phyloP scores from a whole-genome alignment of 2,888 invertebrate genomes.

The Hofmannophila pseudospretella region DNA sequence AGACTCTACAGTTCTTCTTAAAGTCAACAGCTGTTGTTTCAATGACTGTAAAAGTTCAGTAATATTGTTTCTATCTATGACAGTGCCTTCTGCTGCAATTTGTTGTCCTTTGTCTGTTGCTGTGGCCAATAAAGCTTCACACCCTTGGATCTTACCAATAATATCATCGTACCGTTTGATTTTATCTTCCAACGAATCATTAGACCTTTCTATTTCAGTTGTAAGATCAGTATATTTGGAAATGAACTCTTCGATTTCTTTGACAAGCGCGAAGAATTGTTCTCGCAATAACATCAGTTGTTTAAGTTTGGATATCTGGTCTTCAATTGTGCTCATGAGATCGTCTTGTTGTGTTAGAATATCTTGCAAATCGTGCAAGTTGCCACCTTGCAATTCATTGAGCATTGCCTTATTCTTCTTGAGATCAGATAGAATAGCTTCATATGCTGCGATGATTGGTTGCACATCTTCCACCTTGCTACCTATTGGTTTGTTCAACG shows the following conservation, averaged over 20 bases:
- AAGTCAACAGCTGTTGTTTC: conserved; percentile 88
- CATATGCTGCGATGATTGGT: conserved; percentile 86
- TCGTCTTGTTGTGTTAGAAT: conserved; percentile 91
- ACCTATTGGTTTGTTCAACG: conserved; percentile 91
- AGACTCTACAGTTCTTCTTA: conserved; percentile 89
- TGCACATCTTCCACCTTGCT: conserved; percentile 93
- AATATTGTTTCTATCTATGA: conserved; percentile 90
- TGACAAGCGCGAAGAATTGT: conserved; percentile 91
- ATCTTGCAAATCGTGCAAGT: conserved; percentile 86
- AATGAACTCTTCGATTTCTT: conserved; percentile 92
- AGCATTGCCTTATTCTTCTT: conserved; percentile 88
- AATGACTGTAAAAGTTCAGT: conserved; percentile 92
- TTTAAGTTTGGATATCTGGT: conserved; percentile 88
- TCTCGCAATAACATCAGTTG: conserved; percentile 89
- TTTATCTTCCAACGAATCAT: conserved; percentile 89
- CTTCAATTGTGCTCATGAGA: conserved; percentile 89
- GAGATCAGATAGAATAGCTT: conserved; percentile 85
- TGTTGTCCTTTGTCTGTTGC: conserved; percentile 95
- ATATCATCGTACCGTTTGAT: conserved; percentile 92
- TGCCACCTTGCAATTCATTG: conserved; percentile 86
- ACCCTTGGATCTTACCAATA: conserved; percentile 91
- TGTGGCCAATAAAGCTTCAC: conserved; percentile 90
- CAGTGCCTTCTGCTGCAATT: conserved; percentile 93
- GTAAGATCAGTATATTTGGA: conserved; percentile 91
- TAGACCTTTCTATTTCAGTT: conserved; percentile 89